These are phyloP conservation scores for Psammodynastes pulverulentus DNA, from an alignment of 2,113 vertebrate species.

Conservation along the genomic window DNA sequence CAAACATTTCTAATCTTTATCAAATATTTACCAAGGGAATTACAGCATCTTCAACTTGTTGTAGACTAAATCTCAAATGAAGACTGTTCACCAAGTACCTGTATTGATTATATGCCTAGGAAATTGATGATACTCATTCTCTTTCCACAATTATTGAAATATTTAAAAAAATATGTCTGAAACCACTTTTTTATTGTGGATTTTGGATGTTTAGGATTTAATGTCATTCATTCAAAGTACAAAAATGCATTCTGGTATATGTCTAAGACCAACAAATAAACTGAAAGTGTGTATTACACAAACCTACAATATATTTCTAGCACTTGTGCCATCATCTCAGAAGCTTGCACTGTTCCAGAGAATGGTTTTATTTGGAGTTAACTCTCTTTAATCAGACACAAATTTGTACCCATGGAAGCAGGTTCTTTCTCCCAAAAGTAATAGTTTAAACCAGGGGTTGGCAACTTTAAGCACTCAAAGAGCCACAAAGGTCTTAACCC, in stretches of 20 bases:
- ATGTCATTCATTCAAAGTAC: not conserved
- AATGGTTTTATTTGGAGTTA: not conserved
- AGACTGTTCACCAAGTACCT: conserved; percentile 2
- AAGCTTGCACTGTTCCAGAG: not conserved
- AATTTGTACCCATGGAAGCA: not conserved
- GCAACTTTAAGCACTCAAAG: no score
- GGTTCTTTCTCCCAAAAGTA: not conserved
- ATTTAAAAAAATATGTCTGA: not conserved
- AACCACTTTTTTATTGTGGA: not conserved
- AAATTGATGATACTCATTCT: conserved; percentile 5
- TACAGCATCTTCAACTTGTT: not conserved
- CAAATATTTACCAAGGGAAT: conserved; percentile 17
- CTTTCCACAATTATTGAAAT: conserved; percentile 34
- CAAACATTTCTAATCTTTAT: conserved; percentile 8
- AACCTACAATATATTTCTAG: not conserved
- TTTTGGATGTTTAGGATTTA: conserved; percentile 8
- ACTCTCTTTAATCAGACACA: not conserved
- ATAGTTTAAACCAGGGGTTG: not conserved
- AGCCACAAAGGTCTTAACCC: no score
- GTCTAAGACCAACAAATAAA: not conserved
- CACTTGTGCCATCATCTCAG: not conserved
- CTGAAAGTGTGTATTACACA: conserved; percentile 8
- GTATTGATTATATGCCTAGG: conserved; percentile 19
- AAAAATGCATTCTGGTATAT: not conserved
- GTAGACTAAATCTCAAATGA: conserved; percentile 18